Percentiles rank a stretch among this genome's conserved stretches.
Evolutionary conservation across 2,888 invertebrate species (phyloP).

Genomic region (Harpagoxenus sublaevis): DNA sequence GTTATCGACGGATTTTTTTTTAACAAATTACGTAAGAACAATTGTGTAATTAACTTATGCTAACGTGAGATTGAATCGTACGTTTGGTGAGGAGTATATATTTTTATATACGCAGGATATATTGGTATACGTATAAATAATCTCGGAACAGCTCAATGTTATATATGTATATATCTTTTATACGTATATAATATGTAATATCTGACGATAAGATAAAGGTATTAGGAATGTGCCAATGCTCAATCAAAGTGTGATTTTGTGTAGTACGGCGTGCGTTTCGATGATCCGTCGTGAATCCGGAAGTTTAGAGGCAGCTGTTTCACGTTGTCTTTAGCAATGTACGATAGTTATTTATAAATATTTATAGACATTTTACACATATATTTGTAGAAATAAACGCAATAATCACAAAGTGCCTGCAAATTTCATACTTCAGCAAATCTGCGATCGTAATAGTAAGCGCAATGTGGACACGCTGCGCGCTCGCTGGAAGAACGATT

Average conservation of each 20-base stretch:
- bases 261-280: constrained; percentile 18
- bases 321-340: constrained; percentile 21
- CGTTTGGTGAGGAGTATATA: background rate
- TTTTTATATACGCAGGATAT: constrained; percentile 14
- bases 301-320: constrained; percentile 50
- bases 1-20: background rate
- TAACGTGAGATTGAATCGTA: constrained; percentile 27
- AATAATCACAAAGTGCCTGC: background rate
- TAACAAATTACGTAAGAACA: background rate
- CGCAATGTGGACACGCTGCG: background rate
- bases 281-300: background rate
- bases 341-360: constrained; percentile 27
- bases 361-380: constrained; percentile 42
- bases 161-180: constrained; percentile 6
- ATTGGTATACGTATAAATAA: constrained; percentile 24
- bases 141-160: constrained; percentile 9
- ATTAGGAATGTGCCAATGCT: constrained; percentile 67
- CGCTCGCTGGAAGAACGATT: background rate
- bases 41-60: background rate
- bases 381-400: constrained; percentile 39
- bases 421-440: background rate
- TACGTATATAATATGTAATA: constrained; percentile 22
- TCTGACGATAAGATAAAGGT: background rate
- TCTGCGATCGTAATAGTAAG: background rate
- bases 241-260: constrained; percentile 49